Evolutionary conservation across 92 coral and sea anemone genomes (phyloP).

Genomic region (Parazoanthus darwini): DNA sequence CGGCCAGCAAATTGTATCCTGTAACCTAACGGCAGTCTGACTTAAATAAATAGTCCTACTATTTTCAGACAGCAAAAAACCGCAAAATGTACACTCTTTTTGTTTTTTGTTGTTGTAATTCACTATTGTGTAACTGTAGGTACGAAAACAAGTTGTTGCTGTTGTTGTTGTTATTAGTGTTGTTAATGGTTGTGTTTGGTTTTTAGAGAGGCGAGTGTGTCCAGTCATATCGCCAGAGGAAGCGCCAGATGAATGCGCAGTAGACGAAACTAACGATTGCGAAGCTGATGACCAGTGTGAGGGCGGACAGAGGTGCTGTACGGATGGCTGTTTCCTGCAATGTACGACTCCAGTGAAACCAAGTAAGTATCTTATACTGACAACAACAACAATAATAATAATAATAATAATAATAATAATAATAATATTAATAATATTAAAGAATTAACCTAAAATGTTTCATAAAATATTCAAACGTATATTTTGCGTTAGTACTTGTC

Average conservation of each 20-base stretch:
- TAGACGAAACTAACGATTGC: neutral
- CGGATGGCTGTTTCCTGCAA: neutral
- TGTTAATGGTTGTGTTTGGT: neutral
- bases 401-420: too few relatives aligned
- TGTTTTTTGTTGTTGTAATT: too few relatives aligned
- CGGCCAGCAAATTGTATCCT: too few relatives aligned
- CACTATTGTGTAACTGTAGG: too few relatives aligned
- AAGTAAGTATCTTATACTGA: neutral
- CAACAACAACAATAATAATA: neutral
- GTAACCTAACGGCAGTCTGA: too few relatives aligned
- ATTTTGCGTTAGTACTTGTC: neutral
- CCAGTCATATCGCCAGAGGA: neutral
- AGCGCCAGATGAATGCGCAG: neutral
- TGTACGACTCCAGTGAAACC: constrained; percentile 6
- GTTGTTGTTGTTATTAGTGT: too few relatives aligned
- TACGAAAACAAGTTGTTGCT: too few relatives aligned
- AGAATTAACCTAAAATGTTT: neutral
- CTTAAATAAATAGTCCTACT: too few relatives aligned
- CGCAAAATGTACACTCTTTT: too few relatives aligned
- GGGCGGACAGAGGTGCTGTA: constrained; percentile 11
- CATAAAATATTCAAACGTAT: neutral
- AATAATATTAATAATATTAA: neutral
- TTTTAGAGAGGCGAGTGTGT: constrained; percentile 24
- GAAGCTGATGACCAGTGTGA: neutral
- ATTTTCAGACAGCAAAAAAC: too few relatives aligned